Percentiles rank a stretch among this genome's conserved stretches.
Conservation (phyloP, 2,888 invertebrate genomes). For the Aleiodes testaceus region DNA sequence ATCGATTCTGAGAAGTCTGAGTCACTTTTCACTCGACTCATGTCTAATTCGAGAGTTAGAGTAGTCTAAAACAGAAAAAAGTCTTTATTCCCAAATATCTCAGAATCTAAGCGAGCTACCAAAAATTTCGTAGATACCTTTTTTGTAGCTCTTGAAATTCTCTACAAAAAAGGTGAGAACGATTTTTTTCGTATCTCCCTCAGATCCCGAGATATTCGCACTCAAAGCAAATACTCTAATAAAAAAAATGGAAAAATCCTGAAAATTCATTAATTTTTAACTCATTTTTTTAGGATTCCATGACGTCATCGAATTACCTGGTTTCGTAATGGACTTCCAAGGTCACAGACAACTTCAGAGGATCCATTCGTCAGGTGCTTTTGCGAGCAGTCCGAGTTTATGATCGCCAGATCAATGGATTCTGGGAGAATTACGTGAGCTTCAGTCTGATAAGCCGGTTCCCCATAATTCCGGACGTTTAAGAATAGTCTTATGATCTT, state of each 20-base stretch:
- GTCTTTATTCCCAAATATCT: no score
- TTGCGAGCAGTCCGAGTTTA: constrained; percentile 49
- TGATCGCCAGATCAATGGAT: constrained; percentile 46
- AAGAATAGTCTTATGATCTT: constrained; percentile 61
- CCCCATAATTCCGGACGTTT: constrained; percentile 53
- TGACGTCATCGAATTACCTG: constrained; percentile 40
- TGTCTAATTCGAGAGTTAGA: constrained; percentile 61
- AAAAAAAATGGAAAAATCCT: no score
- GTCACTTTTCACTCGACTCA: constrained; percentile 59
- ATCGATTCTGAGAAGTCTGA: constrained; percentile 50
- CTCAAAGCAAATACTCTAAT: no score
- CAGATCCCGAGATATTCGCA: no score
- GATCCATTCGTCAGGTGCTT: constrained; percentile 53
- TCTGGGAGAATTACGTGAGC: constrained; percentile 50
- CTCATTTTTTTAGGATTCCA: not conserved
- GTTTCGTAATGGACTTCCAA: constrained; percentile 64
- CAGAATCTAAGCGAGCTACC: no score
- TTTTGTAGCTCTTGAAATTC: no score
- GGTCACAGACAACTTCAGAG: constrained; percentile 58
- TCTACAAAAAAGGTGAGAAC: no score
- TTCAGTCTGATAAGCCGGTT: constrained; percentile 54
- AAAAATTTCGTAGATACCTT: no score
- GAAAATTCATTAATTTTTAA: no score
- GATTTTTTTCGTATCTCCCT: no score
- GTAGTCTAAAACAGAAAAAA: constrained; percentile 15